Conservation (phyloP, 2,888 invertebrate genomes). For the Gastracanthus pulcherrimus region DNA sequence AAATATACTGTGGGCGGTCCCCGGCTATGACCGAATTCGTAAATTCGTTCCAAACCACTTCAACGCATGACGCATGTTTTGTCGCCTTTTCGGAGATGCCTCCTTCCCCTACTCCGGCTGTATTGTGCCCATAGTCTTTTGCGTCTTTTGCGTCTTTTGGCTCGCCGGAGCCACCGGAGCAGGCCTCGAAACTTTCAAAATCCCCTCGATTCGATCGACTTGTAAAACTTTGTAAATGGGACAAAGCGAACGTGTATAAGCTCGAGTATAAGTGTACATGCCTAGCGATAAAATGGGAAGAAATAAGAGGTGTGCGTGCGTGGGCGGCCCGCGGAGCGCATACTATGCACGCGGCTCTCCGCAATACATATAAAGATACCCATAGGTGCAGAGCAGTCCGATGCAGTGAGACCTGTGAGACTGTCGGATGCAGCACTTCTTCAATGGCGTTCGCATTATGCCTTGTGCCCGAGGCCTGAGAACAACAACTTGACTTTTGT, state of each 20-base stretch:
- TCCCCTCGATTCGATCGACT: background rate
- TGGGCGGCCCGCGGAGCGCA: background rate
- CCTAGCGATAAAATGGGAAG: background rate
- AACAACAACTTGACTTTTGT: too few relatives aligned
- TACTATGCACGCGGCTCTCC: too few relatives aligned
- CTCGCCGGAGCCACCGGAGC: too few relatives aligned
- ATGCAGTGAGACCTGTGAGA: too few relatives aligned
- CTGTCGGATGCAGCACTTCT: constrained; percentile 7
- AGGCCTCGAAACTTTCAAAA: background rate
- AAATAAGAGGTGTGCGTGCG: background rate
- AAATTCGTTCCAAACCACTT: constrained; percentile 4
- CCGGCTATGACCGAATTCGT: constrained; percentile 17
- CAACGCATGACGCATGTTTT: constrained; percentile 2
- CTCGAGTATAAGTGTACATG: background rate
- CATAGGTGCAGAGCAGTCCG: too few relatives aligned
- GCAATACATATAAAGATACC: too few relatives aligned
- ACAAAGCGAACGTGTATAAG: background rate
- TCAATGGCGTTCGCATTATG: background rate
- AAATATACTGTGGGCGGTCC: background rate
- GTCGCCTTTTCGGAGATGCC: background rate
- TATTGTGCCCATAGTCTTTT: too few relatives aligned
- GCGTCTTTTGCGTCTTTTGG: too few relatives aligned
- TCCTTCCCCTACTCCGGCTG: background rate
- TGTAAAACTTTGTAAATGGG: too few relatives aligned
- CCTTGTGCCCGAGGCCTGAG: background rate